phyloP scores from a whole-genome alignment of 2,113 vertebrate species.

The Coregonus clupeaformis region DNA sequence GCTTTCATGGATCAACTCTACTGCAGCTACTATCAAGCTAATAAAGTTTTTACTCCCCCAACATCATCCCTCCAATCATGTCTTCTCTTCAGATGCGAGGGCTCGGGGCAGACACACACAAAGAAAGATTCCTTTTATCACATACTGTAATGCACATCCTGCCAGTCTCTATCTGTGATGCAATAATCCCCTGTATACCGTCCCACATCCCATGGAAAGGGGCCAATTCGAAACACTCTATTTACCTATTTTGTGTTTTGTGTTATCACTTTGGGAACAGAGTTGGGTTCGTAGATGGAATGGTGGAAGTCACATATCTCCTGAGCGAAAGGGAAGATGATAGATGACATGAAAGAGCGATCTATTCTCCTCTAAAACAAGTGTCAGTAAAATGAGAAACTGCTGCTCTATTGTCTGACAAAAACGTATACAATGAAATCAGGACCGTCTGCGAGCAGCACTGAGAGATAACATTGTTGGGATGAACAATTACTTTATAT shows the following conservation, averaged over 20 bases:
- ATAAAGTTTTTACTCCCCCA: neutral
- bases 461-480: neutral
- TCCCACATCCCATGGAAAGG: neutral
- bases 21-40: neutral
- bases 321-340: slow-evolving; percentile 7
- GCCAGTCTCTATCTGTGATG: neutral
- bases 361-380: slow-evolving; percentile 27
- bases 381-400: neutral
- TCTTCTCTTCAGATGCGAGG: neutral
- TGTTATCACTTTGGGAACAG: neutral
- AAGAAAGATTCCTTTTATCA: neutral
- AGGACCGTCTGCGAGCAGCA: neutral
- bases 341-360: slow-evolving; percentile 7
- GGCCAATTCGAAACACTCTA: neutral
- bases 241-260: neutral
- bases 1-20: slow-evolving; percentile 23
- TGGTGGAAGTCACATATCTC: slow-evolving; percentile 11
- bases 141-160: neutral
- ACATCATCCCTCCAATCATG: neutral
- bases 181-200: neutral
- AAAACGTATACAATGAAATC: neutral
- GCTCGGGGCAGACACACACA: neutral
- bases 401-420: neutral
- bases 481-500: neutral
- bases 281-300: neutral